Evolutionary conservation across 2,113 vertebrate genomes (phyloP), one percentile per base, ranked within the genome.

Genomic region (Lepidothrix coronata): DNA sequence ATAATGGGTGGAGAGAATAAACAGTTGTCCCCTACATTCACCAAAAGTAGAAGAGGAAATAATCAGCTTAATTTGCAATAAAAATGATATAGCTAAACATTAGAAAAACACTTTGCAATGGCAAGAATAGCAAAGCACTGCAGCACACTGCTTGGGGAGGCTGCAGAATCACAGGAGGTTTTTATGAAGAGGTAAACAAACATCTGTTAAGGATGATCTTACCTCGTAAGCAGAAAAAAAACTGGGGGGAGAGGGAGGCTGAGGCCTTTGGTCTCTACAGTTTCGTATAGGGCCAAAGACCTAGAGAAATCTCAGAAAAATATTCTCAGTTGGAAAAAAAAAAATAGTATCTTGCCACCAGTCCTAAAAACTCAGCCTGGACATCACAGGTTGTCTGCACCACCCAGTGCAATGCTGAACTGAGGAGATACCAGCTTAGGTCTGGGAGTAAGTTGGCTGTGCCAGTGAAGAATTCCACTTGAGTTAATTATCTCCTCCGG

Each of bases 171-270:
- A 89, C 91, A 78, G 84, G 91, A 95, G 94, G 86, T 61, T 93
- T 96, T 95, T 92, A 91, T 92, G 84, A 92, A 95, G 95, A 96
- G 96, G 95, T 96, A 97, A 96, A 96, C 94, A 97, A 96, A 89
- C 91, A 96, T 96, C 94, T 96, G 94, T 85, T 97, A 96, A 94
- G 58, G 71, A 93, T 61, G 66, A 87, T 76, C 77, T 76, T 95
- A 89, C 89, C 58, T 54, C 58, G 30, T 51, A 89, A 75, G 65
- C 43, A 72, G 70, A 44, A 91, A 81, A 84, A 35, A 46, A 83
- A 57, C 18, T 14, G 8, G 4, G 4, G 28, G 48, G 18, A 80
- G 20, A 84, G 13, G 9, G 49, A 80, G 37, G n/a, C 37, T 62
- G 46, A 86, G 52, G 14, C 55, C 55, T 88, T 88, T 31, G 31